A percentile compares a stretch with the other conserved stretches of the same genome.
phyloP scores from a whole-genome alignment of 2,797 vertebrate species.

The Echeneis naucrates region DNA sequence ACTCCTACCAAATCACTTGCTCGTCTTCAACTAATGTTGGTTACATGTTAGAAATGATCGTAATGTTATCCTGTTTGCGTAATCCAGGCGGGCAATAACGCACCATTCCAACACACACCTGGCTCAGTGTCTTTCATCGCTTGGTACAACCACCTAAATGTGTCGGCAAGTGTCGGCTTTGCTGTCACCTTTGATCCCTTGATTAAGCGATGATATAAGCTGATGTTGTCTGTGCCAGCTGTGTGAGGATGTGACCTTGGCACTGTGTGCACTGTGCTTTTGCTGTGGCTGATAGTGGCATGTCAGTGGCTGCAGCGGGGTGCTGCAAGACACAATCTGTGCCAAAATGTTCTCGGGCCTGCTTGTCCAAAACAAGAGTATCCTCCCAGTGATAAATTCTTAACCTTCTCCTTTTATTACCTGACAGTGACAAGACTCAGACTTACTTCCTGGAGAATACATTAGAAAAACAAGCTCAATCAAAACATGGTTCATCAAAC shows the following conservation, averaged over 20 bases:
- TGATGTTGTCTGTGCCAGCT: slow-evolving; percentile 17
- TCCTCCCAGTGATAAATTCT: slow-evolving; percentile 11
- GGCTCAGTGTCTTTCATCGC: slow-evolving; percentile 42
- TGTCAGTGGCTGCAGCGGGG: slow-evolving; percentile 11
- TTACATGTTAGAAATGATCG: background rate
- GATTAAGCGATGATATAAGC: slow-evolving; percentile 66
- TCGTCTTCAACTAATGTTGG: background rate
- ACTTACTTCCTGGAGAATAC: slow-evolving; percentile 20
- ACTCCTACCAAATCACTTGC: background rate
- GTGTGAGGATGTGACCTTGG: slow-evolving; percentile 72
- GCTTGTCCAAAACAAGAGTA: background rate
- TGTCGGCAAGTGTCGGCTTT: slow-evolving; percentile 42
- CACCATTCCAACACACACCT: background rate
- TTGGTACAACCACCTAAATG: slow-evolving; percentile 31
- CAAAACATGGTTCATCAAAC: slow-evolving; percentile 21
- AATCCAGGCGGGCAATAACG: background rate
- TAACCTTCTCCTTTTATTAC: slow-evolving; percentile 29
- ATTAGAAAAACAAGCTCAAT: background rate
- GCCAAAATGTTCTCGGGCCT: slow-evolving; percentile 42
- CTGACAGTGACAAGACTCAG: slow-evolving; percentile 14
- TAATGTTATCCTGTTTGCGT: background rate
- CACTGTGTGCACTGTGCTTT: slow-evolving; percentile 45
- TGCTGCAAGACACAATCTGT: slow-evolving; percentile 35
- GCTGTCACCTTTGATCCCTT: slow-evolving; percentile 62
- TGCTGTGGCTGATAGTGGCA: slow-evolving; percentile 45